A percentile compares a stretch with the other conserved stretches of the same genome.
Evolutionary conservation across 2,797 vertebrate genomes (phyloP).

Genomic region (Coluber constrictor): DNA sequence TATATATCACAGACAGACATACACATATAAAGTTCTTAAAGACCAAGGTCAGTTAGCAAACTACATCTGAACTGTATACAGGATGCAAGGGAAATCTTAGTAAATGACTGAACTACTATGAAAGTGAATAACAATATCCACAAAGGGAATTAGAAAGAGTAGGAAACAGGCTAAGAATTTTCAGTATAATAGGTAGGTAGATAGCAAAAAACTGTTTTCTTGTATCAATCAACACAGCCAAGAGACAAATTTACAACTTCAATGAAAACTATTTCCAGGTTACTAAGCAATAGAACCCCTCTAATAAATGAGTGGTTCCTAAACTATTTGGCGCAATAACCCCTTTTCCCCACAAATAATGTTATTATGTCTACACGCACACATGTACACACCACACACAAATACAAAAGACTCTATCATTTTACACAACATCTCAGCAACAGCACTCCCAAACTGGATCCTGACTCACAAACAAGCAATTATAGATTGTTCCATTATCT

Average conservation of each 20-base stretch:
- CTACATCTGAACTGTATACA: background rate
- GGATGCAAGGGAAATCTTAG: background rate
- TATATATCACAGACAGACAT: background rate
- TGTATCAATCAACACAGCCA: background rate
- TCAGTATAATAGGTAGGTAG: background rate
- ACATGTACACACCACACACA: background rate
- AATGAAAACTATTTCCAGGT: background rate
- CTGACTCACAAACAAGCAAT: background rate
- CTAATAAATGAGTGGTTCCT: background rate
- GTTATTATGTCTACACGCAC: background rate
- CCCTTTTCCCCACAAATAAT: background rate
- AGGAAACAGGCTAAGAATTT: background rate
- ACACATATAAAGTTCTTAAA: background rate
- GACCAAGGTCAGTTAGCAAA: background rate
- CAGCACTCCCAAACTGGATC: background rate
- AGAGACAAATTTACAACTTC: background rate
- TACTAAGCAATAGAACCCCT: background rate
- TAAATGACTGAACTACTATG: background rate
- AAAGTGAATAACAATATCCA: background rate
- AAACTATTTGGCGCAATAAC: background rate
- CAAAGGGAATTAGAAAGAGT: background rate
- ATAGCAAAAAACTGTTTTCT: background rate
- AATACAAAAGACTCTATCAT: background rate
- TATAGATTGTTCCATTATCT: background rate
- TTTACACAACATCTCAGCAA: background rate